Conservation (phyloP, 2,888 invertebrate species). For the Chrysolina oricalcia region DNA sequence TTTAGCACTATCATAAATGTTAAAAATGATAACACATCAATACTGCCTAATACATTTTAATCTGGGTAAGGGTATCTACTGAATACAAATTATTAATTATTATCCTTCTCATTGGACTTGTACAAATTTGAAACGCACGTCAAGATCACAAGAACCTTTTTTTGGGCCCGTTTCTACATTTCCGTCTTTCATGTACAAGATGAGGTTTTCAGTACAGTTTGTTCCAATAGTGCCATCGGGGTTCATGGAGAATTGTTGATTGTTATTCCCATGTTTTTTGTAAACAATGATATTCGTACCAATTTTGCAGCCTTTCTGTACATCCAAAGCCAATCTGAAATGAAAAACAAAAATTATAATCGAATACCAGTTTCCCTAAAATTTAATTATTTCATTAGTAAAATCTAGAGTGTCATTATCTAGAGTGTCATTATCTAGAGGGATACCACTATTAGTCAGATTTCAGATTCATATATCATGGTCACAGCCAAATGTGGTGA, state of each 20-base stretch:
- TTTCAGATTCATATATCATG: no score
- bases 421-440: no score
- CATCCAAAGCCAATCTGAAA: background rate
- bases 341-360: background rate
- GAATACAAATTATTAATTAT: no score
- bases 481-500: no score
- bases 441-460: no score
- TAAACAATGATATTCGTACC: background rate
- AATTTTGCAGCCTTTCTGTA: constrained; percentile 12
- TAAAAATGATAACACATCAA: no score
- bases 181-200: background rate
- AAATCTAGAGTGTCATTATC: no score
- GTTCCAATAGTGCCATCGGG: constrained; percentile 2
- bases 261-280: background rate
- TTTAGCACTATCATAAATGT: no score
- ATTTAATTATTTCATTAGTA: no score
- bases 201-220: background rate
- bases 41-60: no score
- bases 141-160: background rate
- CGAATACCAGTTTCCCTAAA: no score
- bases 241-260: background rate
- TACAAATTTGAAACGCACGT: background rate
- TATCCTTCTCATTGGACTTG: background rate
- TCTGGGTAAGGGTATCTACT: no score
- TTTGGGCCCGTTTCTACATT: background rate